phyloP scores from a whole-genome alignment of 2,888 invertebrate genomes.

The Orchesellides sinensis region DNA sequence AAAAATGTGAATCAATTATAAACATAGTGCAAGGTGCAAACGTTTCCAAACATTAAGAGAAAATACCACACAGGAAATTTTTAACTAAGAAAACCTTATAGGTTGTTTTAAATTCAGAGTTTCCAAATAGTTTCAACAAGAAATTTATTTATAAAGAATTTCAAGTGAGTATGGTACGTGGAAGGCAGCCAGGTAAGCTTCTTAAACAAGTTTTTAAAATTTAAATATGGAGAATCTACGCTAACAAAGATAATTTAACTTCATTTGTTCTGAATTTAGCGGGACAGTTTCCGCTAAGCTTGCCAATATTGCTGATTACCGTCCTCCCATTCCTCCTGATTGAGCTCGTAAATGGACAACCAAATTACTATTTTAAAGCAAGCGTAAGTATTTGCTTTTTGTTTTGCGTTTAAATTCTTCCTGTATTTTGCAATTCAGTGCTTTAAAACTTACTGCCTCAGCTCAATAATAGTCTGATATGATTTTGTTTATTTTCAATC shows the following conservation, averaged over 20 bases:
- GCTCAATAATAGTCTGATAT: not conserved
- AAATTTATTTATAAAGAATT: too few relatives aligned
- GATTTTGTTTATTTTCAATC: not conserved
- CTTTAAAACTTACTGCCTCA: not conserved
- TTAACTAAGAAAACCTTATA: not conserved
- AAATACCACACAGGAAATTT: too few relatives aligned
- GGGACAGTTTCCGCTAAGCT: constrained; percentile 19
- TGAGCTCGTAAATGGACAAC: constrained; percentile 33
- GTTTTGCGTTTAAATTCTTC: not conserved
- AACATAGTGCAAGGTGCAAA: not conserved
- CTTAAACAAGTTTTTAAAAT: not conserved
- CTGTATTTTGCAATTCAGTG: not conserved
- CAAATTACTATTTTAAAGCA: constrained; percentile 54
- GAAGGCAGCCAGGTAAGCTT: constrained; percentile 27
- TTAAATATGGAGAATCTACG: not conserved
- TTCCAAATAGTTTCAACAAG: too few relatives aligned
- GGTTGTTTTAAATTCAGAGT: not conserved
- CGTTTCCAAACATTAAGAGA: too few relatives aligned
- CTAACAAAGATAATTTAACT: not conserved
- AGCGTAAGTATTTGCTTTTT: constrained; percentile 30
- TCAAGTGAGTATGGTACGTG: constrained; percentile 28
- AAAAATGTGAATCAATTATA: too few relatives aligned
- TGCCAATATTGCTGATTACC: not conserved
- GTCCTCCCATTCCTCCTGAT: constrained; percentile 9
- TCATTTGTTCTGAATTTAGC: not conserved